Percentiles rank a stretch among this genome's conserved stretches.
Conservation (phyloP, 2,888 invertebrate species). For the Acanthosepion esculentum region DNA sequence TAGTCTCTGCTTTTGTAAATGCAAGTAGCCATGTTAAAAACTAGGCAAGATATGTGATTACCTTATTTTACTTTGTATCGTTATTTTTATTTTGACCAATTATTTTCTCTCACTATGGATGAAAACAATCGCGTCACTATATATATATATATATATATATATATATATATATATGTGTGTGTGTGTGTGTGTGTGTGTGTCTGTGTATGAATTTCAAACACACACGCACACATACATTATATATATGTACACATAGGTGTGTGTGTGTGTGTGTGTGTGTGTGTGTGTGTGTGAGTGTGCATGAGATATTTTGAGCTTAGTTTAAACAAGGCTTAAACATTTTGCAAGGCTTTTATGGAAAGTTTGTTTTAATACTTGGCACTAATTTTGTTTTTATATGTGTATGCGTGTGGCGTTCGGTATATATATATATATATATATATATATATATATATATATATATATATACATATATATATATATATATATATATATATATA, state of each 20-base stretch:
- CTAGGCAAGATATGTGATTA: not conserved
- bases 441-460: not conserved
- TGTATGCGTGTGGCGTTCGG: not conserved
- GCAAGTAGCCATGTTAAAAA: not conserved
- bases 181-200: too few relatives aligned
- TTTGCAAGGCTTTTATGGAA: not conserved
- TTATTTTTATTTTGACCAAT: not conserved
- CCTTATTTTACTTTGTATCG: not conserved
- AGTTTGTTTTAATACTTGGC: not conserved
- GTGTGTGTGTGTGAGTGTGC: not conserved
- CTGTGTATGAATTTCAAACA: not conserved
- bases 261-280: not conserved
- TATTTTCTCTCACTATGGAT: not conserved
- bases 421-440: not conserved
- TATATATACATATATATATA: not conserved
- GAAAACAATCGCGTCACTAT: not conserved
- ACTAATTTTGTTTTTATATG: not conserved
- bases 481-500: not conserved
- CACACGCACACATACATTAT: conserved; percentile 16
- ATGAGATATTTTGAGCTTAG: not conserved
- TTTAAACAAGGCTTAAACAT: not conserved
- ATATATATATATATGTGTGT: conserved; percentile 2
- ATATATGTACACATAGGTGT: not conserved
- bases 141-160: conserved; percentile 39
- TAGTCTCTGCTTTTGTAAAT: not conserved